Evolutionary conservation across 2,113 vertebrate species (phyloP).

Genomic region (Atractosteus spatula): DNA sequence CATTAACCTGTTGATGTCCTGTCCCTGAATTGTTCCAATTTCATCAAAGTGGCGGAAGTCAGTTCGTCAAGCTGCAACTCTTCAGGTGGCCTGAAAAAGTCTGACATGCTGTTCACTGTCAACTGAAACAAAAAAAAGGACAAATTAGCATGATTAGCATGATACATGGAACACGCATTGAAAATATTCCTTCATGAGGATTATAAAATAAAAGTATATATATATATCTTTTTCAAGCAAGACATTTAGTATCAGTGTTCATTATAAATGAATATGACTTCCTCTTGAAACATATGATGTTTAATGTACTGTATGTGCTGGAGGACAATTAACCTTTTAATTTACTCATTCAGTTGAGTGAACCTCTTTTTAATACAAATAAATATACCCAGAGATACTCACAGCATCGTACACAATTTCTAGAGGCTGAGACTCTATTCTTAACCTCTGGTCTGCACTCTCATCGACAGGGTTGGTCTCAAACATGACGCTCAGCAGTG

Average conservation of each 20-base stretch:
- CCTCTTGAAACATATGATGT: too few relatives aligned
- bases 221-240: too few relatives aligned
- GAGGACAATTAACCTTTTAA: too few relatives aligned
- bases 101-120: slow-evolving; percentile 86
- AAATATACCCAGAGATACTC: slow-evolving; percentile 46
- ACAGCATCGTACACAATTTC: slow-evolving; percentile 97
- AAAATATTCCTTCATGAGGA: too few relatives aligned
- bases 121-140: slow-evolving; percentile 61
- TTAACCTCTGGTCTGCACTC: slow-evolving; percentile 79
- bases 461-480: slow-evolving; percentile 92
- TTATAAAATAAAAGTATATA: too few relatives aligned
- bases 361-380: too few relatives aligned
- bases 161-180: too few relatives aligned
- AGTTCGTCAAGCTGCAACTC: slow-evolving; percentile 86
- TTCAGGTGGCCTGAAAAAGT: slow-evolving; percentile 87
- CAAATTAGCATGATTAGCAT: neutral
- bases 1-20: slow-evolving; percentile 89
- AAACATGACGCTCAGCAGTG: slow-evolving; percentile 83
- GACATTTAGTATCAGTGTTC: too few relatives aligned
- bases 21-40: slow-evolving; percentile 94
- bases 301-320: too few relatives aligned
- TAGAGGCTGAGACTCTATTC: slow-evolving; percentile 84
- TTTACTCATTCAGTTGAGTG: too few relatives aligned
- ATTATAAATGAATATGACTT: too few relatives aligned
- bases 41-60: slow-evolving; percentile 89